These are phyloP conservation scores for Ictidomys tridecemlineatus DNA, from an alignment of 2,113 vertebrate species.

Conservation along the genomic window DNA sequence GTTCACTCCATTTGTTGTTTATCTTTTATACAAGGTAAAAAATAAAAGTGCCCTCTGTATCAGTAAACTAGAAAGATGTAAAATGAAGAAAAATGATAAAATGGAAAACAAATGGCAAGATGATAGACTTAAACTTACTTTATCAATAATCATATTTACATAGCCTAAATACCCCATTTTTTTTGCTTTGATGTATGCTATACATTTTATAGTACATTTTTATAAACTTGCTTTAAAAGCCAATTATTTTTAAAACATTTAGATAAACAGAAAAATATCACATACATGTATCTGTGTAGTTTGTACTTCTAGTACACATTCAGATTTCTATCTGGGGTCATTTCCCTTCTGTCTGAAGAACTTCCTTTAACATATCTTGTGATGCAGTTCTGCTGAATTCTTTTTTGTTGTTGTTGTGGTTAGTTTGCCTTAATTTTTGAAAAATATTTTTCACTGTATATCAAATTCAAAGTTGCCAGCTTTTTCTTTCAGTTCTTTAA, in stretches of 20 bases:
- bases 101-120: not conserved
- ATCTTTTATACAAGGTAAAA: not conserved
- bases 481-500: constrained; percentile 3
- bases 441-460: not conserved
- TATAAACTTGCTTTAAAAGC: not conserved
- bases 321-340: not conserved
- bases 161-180: not conserved
- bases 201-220: not conserved
- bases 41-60: not conserved
- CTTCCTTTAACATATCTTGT: not conserved
- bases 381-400: not conserved
- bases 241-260: not conserved
- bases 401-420: not conserved
- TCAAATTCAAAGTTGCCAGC: not conserved
- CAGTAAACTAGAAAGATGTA: not conserved
- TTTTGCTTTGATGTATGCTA: not conserved
- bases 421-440: not conserved
- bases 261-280: not conserved
- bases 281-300: not conserved
- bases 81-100: not conserved
- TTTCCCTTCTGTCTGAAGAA: not conserved
- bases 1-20: not conserved
- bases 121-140: not conserved
- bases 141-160: not conserved
- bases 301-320: not conserved